Evolutionary conservation across 2,113 vertebrate species (phyloP), one percentile per base, ranked within the genome.

Genomic region (Sminthopsis crassicaudata): DNA sequence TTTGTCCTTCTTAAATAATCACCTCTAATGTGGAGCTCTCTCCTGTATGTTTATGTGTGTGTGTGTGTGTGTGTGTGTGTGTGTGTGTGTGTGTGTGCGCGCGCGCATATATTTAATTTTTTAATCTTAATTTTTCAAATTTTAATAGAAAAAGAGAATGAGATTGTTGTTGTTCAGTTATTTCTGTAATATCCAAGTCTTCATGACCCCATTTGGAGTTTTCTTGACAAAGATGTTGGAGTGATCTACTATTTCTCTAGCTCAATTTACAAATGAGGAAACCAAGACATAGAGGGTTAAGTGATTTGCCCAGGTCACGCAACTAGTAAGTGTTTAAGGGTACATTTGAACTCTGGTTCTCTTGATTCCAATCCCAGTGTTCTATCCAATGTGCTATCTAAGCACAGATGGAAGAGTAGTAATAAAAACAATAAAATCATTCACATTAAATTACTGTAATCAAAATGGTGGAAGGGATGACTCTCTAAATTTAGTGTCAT

Each of bases 1-100:
- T 51, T 53, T 90, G 23, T 8, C 46, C 7, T 84, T 84, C 53
- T 6, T 92, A 92, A 93, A 42, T 30, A 95, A 93, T 94, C 90
- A 94, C 52, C 8, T 2, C 36, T 91, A 27, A 2, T n/a, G 14
- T 84, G 67, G 36, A 76, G 6, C 60, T n/a, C 57, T 55, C 54
- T 24, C 23, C 1, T 55, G 22, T 55, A 24, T 55, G 22, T 57
- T 6, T 57, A 8, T 60, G 26, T 60, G 55, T 27, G 10, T 60
- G 57, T 60, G 57, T 60, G 55, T 57, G 27, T 57, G 55, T 57
- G n/a, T n/a, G n/a, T 55, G 22, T 55, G 54, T 55, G 22, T 57
- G 25, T 57, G 26, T 60, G 26, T 60, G 55, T 27, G 10, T 60
- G 57, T 60, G 57, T 60, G 55, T 57, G 27, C 27, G 55, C 27